Evolutionary conservation across 2,888 invertebrate genomes (phyloP).

Genomic region (Asteroscopus sphinx): DNA sequence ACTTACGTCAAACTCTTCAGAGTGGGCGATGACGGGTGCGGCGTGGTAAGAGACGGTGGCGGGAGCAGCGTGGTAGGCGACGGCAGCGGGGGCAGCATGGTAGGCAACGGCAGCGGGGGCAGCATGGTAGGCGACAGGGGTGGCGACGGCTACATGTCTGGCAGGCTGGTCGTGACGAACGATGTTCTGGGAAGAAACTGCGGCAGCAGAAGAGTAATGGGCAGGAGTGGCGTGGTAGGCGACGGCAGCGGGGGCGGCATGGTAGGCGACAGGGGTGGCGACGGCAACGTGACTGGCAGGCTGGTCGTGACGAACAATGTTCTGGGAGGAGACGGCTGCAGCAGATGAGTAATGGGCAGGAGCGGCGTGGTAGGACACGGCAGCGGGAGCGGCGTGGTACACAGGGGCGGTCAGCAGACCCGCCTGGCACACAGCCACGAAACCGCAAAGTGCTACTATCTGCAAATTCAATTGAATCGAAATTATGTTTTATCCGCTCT

Average conservation of each 20-base stretch:
- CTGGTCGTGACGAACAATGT: slow-evolving; percentile 67
- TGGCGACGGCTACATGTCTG: slow-evolving; percentile 32
- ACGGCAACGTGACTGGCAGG: slow-evolving; percentile 18
- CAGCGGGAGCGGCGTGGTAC: no score
- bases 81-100: slow-evolving; percentile 20
- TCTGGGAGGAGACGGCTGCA: slow-evolving; percentile 68
- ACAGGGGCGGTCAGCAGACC: slow-evolving; percentile 72
- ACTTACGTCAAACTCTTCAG: slow-evolving; percentile 48
- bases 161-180: slow-evolving; percentile 3
- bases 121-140: slow-evolving; percentile 21
- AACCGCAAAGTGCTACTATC: slow-evolving; percentile 71
- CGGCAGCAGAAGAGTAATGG: slow-evolving; percentile 2
- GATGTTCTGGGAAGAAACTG: background rate
- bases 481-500: no score
- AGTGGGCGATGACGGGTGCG: slow-evolving; percentile 66
- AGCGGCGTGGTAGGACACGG: no score
- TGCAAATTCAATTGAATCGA: no score
- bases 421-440: slow-evolving; percentile 71
- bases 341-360: slow-evolving; percentile 58
- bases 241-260: slow-evolving; percentile 60
- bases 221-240: slow-evolving; percentile 6
- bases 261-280: slow-evolving; percentile 42
- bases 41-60: slow-evolving; percentile 25
- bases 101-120: slow-evolving; percentile 25
- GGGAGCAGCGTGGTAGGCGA: slow-evolving; percentile 30